These are phyloP conservation scores for Aphelocoma californica DNA, from an alignment of 2,797 vertebrate species.

Conservation along the genomic window DNA sequence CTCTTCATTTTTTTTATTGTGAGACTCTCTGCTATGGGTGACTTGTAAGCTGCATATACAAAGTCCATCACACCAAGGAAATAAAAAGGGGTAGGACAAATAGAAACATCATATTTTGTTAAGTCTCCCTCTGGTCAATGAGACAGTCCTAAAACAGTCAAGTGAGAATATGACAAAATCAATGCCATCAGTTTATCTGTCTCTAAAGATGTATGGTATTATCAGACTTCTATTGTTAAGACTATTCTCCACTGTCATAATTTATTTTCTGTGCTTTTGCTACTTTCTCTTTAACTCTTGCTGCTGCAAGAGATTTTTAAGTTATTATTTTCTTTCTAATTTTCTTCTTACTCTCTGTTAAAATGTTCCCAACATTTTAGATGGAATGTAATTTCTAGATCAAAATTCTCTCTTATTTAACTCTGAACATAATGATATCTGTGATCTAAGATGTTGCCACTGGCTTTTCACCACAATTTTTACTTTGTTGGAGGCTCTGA, in stretches of 20 bases:
- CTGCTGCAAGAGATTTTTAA: not conserved
- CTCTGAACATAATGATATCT: not conserved
- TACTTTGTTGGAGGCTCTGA: not conserved
- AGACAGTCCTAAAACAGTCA: not conserved
- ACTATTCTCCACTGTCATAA: not conserved
- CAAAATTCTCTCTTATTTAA: not conserved
- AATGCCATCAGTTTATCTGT: not conserved
- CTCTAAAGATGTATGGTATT: not conserved
- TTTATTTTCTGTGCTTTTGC: not conserved
- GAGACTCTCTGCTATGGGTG: not conserved
- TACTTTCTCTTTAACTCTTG: not conserved
- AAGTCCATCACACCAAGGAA: not conserved
- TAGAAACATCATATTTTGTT: not conserved
- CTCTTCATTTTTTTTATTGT: not conserved
- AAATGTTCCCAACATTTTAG: not conserved
- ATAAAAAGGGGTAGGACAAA: not conserved
- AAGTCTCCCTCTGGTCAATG: not conserved
- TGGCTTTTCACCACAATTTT: not conserved
- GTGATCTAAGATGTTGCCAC: not conserved
- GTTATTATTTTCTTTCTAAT: not conserved
- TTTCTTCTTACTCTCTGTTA: not conserved
- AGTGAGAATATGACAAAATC: not conserved
- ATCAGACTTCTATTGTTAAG: not conserved
- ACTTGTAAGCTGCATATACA: not conserved
- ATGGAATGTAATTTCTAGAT: not conserved